Evolutionary conservation across 2,113 vertebrate genomes (phyloP).

Genomic region (Myxocyprinus asiaticus): DNA sequence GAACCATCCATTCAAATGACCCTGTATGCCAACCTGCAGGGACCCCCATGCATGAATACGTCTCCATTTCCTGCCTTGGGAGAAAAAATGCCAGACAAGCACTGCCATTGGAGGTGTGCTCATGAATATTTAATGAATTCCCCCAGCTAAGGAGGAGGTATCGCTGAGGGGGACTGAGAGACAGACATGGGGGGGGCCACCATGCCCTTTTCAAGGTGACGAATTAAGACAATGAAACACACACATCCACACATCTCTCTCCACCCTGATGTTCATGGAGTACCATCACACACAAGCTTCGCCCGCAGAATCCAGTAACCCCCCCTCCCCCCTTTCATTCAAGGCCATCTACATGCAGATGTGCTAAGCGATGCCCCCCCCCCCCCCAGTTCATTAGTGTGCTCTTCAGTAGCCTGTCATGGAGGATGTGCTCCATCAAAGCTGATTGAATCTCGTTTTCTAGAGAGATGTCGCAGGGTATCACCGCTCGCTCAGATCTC

Average conservation of each 20-base stretch:
- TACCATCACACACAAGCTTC: slow-evolving; percentile 42
- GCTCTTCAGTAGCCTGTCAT: slow-evolving; percentile 80
- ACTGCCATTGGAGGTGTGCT: slow-evolving; percentile 60
- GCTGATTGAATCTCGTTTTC: slow-evolving; percentile 78
- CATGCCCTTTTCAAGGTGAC: slow-evolving; percentile 52
- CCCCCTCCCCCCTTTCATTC: slow-evolving; percentile 15
- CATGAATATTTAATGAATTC: slow-evolving; percentile 74
- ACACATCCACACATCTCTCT: slow-evolving; percentile 32
- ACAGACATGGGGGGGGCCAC: slow-evolving; percentile 33
- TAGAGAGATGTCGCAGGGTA: slow-evolving; percentile 77
- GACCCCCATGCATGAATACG: slow-evolving; percentile 60
- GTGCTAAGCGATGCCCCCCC: slow-evolving; percentile 66
- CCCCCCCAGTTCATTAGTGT: slow-evolving; percentile 74
- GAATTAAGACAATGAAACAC: slow-evolving; percentile 45
- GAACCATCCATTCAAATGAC: slow-evolving; percentile 67
- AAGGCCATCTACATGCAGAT: slow-evolving; percentile 53
- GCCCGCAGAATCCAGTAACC: background rate
- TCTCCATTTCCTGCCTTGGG: slow-evolving; percentile 68
- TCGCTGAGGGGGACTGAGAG: slow-evolving; percentile 45
- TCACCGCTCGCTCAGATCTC: slow-evolving; percentile 79
- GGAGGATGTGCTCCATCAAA: slow-evolving; percentile 81
- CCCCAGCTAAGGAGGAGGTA: slow-evolving; percentile 62
- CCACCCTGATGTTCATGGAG: slow-evolving; percentile 34
- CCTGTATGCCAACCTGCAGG: slow-evolving; percentile 56
- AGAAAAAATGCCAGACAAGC: slow-evolving; percentile 52